Evolutionary conservation across 2,113 vertebrate species (phyloP), one percentile per base, ranked within the genome.

Genomic region (Polyodon spathula): DNA sequence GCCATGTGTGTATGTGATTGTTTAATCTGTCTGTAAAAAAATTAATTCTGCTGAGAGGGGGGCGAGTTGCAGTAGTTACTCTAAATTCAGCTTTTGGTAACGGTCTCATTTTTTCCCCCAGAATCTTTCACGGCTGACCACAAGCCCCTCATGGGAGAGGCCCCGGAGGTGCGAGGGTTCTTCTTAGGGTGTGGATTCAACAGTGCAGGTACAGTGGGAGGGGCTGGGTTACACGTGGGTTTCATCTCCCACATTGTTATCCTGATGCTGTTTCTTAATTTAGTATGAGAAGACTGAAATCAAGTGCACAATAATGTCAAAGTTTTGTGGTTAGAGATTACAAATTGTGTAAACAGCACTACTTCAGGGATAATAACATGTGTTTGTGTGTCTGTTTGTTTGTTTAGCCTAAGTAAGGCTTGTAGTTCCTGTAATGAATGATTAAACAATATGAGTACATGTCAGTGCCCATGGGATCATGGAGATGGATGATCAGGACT

Each of bases 171-270:
- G 54, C 75, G 95, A 40, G 96, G 96, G 0, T 99, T 93, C 80
- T 99, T 94, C 76, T 79, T 99, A 2, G 96, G 94, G 66, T 99
- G 96, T 0, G 96, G 96, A 63, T 98, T 99, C 84, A 99, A 99
- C 82, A 99, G 96, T 0, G 94, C 95, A 0, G 96, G 96, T 95
- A 10, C 1, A 41, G 10, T 43, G 42, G 17, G 4, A 63, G 51
- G 40, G 50, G 12, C 5, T 27, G 10, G 10, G n/a, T n/a, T n/a
- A 11, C 39, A 0, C 4, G 15, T 51, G 37, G 46, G 17, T 54
- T 42, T 1, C 7, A n/a, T n/a, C n/a, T n/a, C n/a, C n/a, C n/a
- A n/a, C n/a, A n/a, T n/a, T n/a, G n/a, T n/a, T n/a, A n/a, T n/a
- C n/a, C n/a, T n/a, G n/a, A n/a, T n/a, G n/a, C n/a, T 37, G 15